phyloP scores from a whole-genome alignment of 1,140 invertebrate species.

The Rhizoglyphus robini region DNA sequence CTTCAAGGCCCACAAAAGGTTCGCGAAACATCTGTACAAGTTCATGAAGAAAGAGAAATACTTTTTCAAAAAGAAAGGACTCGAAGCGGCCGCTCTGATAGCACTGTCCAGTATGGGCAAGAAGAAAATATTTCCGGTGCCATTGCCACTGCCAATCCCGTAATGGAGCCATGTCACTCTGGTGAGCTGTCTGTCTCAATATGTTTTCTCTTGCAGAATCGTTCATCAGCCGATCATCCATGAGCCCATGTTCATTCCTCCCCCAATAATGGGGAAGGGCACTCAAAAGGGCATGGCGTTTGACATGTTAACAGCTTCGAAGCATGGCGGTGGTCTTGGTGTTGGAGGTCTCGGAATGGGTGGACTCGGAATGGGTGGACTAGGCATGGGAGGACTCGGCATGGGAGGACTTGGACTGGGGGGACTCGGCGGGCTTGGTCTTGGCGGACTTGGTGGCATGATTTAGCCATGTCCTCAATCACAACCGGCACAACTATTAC shows the following conservation, averaged over 20 bases:
- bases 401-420: neutral
- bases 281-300: neutral
- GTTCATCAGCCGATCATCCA: conserved; percentile 16
- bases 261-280: too few relatives aligned
- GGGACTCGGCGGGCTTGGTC: neutral
- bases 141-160: conserved; percentile 7
- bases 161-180: neutral
- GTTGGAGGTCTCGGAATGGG: neutral
- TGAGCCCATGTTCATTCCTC: conserved; percentile 1
- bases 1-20: neutral
- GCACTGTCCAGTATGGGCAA: neutral
- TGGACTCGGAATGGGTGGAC: neutral
- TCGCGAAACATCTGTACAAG: conserved; percentile 5
- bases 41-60: conserved; percentile 11
- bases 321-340: neutral
- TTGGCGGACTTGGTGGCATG: conserved; percentile 3
- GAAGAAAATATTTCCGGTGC: conserved; percentile 3
- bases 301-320: neutral
- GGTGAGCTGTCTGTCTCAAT: neutral
- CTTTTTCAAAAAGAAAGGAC: conserved; percentile 1
- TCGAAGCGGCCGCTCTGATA: neutral
- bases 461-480: neutral
- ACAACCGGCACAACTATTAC: neutral
- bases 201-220: neutral
- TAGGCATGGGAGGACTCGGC: neutral